Base-by-base conservation (phyloP, 2,797 vertebrate genomes). In the Delichon dasypus region DNA sequence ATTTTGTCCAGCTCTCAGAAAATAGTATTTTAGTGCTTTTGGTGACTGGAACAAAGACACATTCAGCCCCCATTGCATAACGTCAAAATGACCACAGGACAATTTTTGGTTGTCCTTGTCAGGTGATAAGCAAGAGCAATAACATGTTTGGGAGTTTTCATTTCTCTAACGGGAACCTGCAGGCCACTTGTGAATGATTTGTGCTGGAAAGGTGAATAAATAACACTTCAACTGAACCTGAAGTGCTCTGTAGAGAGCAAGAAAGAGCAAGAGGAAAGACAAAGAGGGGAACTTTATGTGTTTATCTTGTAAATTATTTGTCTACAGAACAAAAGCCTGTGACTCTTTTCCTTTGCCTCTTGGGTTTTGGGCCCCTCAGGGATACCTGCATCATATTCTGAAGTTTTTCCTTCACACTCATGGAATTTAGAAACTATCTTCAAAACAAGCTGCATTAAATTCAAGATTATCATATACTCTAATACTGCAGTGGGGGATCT, bases 21-120 rank as follows among this genome's bases (percentile, higher is more conserved):
- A 82, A 54, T n/a, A 78, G 70, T 90, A 85, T 95, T 96, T 96
- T 88, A 73, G 51, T 90, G 67, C 53, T 91, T 85, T 88, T 42
- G 60, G 73, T 92, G 93, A 86, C 13, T 93, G 80, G 79, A 95
- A 88, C 66, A 97, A 92, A 91, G 87, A 86, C 1, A 1, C 42
- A 61, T 86, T 96, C 92, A 92, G 40, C 10, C 20, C 12, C 38
- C 45, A 38, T 61, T 93, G 79, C 70, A 40, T 57, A 91, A 93
- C 0, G 0, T 34, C 60, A 85, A 86, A 76, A 75, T 60, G 85
- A 90, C 80, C 70, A 89, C 91, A 93, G 57, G 77, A 66, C 53
- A 81, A 66, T 88, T 91, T 92, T 44, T 78, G 45, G 19, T 88
- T 88, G 75, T 68, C 64, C 34, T 75, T 90, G 84, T 72, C 89